A percentile compares a stretch with the other conserved stretches of the same genome.
phyloP scores from a whole-genome alignment of 1,140 invertebrate genomes.

The Achroia grisella region DNA sequence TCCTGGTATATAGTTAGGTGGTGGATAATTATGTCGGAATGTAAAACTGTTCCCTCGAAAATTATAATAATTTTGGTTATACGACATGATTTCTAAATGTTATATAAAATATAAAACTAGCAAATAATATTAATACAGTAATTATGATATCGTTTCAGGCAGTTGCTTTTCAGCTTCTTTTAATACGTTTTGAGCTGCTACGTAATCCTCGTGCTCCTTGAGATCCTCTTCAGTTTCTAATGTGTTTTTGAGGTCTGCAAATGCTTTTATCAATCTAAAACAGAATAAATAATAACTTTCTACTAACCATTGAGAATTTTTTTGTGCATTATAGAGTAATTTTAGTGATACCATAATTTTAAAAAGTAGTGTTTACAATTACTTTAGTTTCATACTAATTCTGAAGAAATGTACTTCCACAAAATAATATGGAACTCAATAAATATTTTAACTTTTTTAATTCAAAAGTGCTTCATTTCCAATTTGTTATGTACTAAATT shows the following conservation, averaged over 20 bases:
- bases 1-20: slow-evolving; percentile 10
- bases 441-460: too few species aligned
- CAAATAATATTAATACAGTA: slow-evolving; percentile 26
- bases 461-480: too few species aligned
- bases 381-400: too few species aligned
- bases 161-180: slow-evolving; percentile 82
- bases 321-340: too few species aligned
- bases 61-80: slow-evolving; percentile 52
- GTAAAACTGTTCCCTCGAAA: slow-evolving; percentile 41
- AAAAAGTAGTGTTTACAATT: too few species aligned
- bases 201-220: slow-evolving; percentile 82
- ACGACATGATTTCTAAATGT: slow-evolving; percentile 55
- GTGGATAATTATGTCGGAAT: slow-evolving; percentile 44
- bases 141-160: slow-evolving; percentile 29
- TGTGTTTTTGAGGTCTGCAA: slow-evolving; percentile 82
- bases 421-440: too few species aligned
- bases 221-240: slow-evolving; percentile 84
- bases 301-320: too few species aligned
- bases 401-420: too few species aligned
- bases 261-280: slow-evolving; percentile 82
- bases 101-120: slow-evolving; percentile 20
- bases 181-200: slow-evolving; percentile 79
- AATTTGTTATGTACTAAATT: too few species aligned
- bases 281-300: slow-evolving; percentile 5
- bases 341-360: too few species aligned